These are phyloP conservation scores for Lepisosteus oculatus DNA, from an alignment of 2,113 vertebrate species.

Conservation along the genomic window DNA sequence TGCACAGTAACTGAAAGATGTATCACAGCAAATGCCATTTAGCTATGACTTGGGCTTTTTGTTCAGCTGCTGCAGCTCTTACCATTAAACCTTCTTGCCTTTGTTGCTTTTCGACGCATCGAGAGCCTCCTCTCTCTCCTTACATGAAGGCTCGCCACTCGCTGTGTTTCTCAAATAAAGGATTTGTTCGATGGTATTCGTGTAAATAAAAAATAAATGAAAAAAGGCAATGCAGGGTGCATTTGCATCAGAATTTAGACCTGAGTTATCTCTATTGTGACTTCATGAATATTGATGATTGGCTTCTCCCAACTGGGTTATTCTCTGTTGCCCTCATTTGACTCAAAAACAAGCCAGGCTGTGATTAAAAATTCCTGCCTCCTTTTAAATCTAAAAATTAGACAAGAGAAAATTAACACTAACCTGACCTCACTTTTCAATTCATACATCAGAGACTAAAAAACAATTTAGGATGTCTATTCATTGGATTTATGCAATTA, in stretches of 20 bases:
- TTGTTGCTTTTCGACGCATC: no score
- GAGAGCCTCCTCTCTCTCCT: no score
- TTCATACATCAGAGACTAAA: neutral
- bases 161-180: constrained; percentile 3
- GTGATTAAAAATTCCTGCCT: neutral
- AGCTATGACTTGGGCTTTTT: no score
- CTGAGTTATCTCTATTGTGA: no score
- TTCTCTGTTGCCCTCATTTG: neutral
- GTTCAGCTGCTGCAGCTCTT: no score
- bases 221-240: no score
- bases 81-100: no score
- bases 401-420: neutral
- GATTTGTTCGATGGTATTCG: neutral
- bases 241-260: no score
- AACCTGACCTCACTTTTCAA: constrained; percentile 6
- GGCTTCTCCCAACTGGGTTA: constrained; percentile 2
- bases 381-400: constrained; percentile 1
- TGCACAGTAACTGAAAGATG: no score
- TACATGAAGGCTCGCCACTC: neutral
- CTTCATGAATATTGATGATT: neutral
- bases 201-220: neutral
- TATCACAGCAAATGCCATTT: no score
- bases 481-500: no score
- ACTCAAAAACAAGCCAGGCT: neutral
- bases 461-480: no score